Base-by-base conservation (phyloP, 2,113 vertebrate species). In the Scomber colias region DNA sequence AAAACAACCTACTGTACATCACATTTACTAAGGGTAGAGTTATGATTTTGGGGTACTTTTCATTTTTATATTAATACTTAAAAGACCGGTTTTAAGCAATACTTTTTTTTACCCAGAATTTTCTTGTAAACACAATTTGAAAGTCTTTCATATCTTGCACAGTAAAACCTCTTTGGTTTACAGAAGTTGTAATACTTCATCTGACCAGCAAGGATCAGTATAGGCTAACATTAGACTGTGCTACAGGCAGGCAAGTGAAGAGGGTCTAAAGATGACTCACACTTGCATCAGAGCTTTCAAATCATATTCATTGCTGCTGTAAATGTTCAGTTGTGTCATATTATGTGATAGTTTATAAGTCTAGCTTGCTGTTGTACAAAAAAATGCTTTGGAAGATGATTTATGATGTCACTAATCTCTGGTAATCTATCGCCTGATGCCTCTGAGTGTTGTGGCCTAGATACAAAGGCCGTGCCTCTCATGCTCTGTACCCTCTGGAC, bases 121-220 rank as follows among this genome's bases (percentile, higher is more conserved):
- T 31, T 24, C 35, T 46, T 17, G 35, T 24, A 0, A 11, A 63
- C 53, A 13, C 14, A 40, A 12, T 45, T 3, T 14, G 5, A 63
- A 46, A 19, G 48, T 48, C 40, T 14, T 64, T 27, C 9, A 24
- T 24, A 3, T 5, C 51, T 67, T 35, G 2, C 14, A 31, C 8
- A 30, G 11, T 21, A 24, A 35, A 49, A 13, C 1, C 13, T 40
- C 9, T 11, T 55, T 5, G 8, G 27, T 7, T 30, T 16, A 15
- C 13, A 45, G 16, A 21, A 27, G 2, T 3, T 87, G 88, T 50
- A 87, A 19, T 92, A 85, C 73, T 35, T 4, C 2, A 51, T 78
- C 24, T 85, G 40, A 30, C 89, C 93, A 88, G 73, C 17, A 77
- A 19, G 78, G 83, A 15, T 65, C 89, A 89, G 83, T 87, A 76